Conservation (phyloP, 2,113 vertebrate genomes). For the Odontesthes bonariensis region DNA sequence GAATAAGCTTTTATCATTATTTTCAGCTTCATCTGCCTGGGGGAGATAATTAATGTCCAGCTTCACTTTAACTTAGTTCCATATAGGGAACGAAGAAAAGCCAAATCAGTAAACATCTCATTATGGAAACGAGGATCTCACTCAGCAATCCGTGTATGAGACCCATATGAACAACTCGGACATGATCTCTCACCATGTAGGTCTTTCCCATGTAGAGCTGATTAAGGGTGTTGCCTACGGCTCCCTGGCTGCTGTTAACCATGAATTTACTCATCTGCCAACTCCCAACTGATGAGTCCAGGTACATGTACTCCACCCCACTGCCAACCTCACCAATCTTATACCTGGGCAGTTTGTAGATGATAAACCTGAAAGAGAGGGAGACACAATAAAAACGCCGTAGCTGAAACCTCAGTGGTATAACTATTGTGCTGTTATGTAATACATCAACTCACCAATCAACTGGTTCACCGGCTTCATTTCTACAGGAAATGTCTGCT, state of each 20-base stretch:
- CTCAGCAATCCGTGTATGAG: not conserved
- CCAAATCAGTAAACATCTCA: conserved; percentile 3
- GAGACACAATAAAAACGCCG: not conserved
- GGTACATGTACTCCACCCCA: conserved; percentile 92
- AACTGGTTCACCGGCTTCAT: conserved; percentile 88
- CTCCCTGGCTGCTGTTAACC: conserved; percentile 85
- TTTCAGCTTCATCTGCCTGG: not conserved
- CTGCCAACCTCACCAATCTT: conserved; percentile 72
- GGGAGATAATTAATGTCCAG: not conserved
- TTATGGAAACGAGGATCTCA: not conserved
- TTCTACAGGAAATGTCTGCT: conserved; percentile 86
- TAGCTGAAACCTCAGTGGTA: not conserved
- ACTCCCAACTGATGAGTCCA: conserved; percentile 82
- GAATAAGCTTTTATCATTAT: too few species aligned
- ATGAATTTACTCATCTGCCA: conserved; percentile 86
- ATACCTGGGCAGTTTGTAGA: conserved; percentile 91
- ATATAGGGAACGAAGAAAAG: not conserved
- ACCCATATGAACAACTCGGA: not conserved
- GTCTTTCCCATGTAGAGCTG: conserved; percentile 84
- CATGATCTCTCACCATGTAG: conserved; percentile 81
- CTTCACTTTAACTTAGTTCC: conserved; percentile 20
- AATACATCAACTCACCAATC: conserved; percentile 89
- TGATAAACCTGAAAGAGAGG: conserved; percentile 83
- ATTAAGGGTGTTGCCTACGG: conserved; percentile 84
- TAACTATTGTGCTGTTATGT: not conserved